A percentile compares a stretch with the other conserved stretches of the same genome.
These are phyloP conservation scores for Tinea trinotella DNA, from an alignment of 2,888 invertebrate species.

Conservation along the genomic window DNA sequence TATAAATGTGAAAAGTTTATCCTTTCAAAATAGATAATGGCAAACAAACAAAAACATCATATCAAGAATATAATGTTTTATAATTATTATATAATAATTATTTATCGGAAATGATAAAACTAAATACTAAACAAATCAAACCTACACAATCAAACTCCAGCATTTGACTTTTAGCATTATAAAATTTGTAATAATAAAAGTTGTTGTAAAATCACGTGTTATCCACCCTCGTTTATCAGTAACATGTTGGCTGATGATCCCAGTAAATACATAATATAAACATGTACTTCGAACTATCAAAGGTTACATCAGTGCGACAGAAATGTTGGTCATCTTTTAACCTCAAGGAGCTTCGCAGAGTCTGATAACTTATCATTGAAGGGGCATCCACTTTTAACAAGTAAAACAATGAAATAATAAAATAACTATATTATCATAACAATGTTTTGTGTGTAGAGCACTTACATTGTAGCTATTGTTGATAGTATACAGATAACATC, in stretches of 20 bases:
- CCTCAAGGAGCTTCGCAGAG: constrained; percentile 1
- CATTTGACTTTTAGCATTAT: too few relatives aligned
- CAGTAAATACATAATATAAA: not conserved
- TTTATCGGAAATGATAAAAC: too few relatives aligned
- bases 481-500: not conserved
- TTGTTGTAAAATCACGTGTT: not conserved
- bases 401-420: constrained; percentile 1
- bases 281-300: not conserved
- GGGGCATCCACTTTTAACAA: not conserved
- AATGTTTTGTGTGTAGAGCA: not conserved
- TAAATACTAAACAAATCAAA: too few relatives aligned
- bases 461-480: not conserved
- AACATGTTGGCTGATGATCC: not conserved
- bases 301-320: not conserved
- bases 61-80: too few relatives aligned
- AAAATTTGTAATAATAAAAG: not conserved
- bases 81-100: too few relatives aligned
- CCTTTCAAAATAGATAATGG: too few relatives aligned
- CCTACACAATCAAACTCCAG: too few relatives aligned
- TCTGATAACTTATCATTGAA: constrained; percentile 20
- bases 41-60: too few relatives aligned
- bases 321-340: constrained; percentile 5
- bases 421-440: not conserved
- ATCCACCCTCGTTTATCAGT: not conserved
- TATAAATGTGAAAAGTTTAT: too few relatives aligned